Conservation (phyloP, 2,888 invertebrate genomes). For the Trilocha varians region DNA sequence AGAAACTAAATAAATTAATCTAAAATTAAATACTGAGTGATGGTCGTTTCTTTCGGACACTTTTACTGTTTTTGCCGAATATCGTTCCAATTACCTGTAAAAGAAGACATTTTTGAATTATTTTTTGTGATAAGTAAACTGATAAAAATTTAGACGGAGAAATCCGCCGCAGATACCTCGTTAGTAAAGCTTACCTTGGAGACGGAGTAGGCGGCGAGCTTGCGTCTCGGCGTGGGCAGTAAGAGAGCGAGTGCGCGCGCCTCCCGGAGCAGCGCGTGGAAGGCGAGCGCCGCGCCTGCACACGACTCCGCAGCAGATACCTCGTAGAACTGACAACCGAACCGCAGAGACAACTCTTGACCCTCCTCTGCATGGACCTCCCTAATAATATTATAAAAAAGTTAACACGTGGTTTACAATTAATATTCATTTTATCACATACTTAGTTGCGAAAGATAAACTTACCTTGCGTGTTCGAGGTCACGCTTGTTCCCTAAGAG, state of each 20-base stretch:
- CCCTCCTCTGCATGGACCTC: slow-evolving; percentile 87
- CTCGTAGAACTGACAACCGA: slow-evolving; percentile 88
- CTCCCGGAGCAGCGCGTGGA: slow-evolving; percentile 82
- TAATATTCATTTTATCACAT: not conserved
- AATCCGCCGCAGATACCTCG: not conserved
- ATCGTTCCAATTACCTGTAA: slow-evolving; percentile 80
- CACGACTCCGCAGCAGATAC: slow-evolving; percentile 89
- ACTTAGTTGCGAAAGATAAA: not conserved
- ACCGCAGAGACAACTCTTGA: slow-evolving; percentile 82
- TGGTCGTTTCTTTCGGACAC: slow-evolving; percentile 83
- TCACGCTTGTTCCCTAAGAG: slow-evolving; percentile 88
- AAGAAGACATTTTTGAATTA: no score
- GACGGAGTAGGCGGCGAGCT: slow-evolving; percentile 83
- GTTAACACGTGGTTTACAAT: not conserved
- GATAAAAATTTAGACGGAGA: no score
- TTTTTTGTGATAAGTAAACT: no score
- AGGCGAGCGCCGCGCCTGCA: slow-evolving; percentile 85
- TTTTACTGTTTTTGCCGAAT: slow-evolving; percentile 84
- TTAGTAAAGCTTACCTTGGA: slow-evolving; percentile 71
- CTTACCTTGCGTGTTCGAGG: slow-evolving; percentile 84
- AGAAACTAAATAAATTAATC: slow-evolving; percentile 24
- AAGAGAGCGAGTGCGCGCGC: slow-evolving; percentile 82
- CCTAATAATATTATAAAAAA: slow-evolving; percentile 38
- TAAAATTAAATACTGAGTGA: slow-evolving; percentile 80
- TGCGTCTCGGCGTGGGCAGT: slow-evolving; percentile 79